These are phyloP conservation scores for Ariolimax columbianus DNA, from an alignment of 2,888 invertebrate species.

Conservation along the genomic window DNA sequence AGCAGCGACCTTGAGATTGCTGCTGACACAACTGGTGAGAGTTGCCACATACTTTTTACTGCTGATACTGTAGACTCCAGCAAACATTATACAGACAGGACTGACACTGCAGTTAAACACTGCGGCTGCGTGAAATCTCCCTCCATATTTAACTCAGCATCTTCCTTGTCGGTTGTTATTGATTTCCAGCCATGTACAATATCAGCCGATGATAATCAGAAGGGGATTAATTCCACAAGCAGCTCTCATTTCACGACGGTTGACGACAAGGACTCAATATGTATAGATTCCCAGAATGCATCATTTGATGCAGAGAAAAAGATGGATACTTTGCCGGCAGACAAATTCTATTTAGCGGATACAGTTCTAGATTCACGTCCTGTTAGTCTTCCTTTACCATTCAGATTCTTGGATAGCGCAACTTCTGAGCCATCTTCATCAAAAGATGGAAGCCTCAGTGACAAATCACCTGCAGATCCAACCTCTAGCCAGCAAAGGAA, in stretches of 20 bases:
- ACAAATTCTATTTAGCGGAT: slow-evolving; percentile 28
- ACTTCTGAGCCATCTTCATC: slow-evolving; percentile 27
- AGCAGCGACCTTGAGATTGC: background rate
- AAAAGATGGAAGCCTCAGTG: slow-evolving; percentile 49
- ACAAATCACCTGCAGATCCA: slow-evolving; percentile 41
- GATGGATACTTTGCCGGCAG: background rate
- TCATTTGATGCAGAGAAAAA: background rate
- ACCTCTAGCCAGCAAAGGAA: slow-evolving; percentile 37
- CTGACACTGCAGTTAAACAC: background rate
- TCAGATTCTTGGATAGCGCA: slow-evolving; percentile 40
- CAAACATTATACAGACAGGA: background rate
- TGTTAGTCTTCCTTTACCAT: slow-evolving; percentile 51
- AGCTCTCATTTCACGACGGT: background rate
- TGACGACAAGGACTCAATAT: background rate
- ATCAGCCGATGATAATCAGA: slow-evolving; percentile 24
- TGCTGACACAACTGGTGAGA: background rate
- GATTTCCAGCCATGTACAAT: background rate
- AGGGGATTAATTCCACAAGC: background rate
- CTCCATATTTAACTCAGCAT: background rate
- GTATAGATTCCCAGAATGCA: slow-evolving; percentile 39
- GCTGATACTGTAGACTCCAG: background rate
- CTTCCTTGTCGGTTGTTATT: background rate
- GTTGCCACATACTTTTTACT: background rate
- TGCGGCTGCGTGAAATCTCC: background rate
- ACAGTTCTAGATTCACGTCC: slow-evolving; percentile 20